Evolutionary conservation across 1,140 invertebrate genomes (phyloP).

Genomic region (Drosophila mayri): DNA sequence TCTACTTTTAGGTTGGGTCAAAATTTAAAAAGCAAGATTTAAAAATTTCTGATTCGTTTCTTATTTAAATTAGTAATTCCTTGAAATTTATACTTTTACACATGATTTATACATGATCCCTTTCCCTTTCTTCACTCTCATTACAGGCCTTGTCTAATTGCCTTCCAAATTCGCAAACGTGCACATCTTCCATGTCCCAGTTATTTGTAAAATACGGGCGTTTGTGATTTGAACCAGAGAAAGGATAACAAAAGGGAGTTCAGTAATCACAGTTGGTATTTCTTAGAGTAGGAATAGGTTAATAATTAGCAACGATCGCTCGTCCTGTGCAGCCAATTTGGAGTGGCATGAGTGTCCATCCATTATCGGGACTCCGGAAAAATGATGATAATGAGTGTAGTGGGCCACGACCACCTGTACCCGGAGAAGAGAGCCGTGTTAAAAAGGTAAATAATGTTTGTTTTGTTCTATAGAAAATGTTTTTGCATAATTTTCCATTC

Average conservation of each 20-base stretch:
- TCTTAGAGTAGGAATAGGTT: constrained; percentile 56
- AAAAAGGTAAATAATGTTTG: constrained; percentile 70
- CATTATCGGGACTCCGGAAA: constrained; percentile 79
- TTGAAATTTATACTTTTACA: background rate
- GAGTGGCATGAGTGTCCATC: constrained; percentile 84
- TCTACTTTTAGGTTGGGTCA: no score
- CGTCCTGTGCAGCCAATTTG: constrained; percentile 52
- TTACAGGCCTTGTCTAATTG: constrained; percentile 84
- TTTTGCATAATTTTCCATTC: background rate
- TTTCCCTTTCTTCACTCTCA: background rate
- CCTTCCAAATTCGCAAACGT: constrained; percentile 80
- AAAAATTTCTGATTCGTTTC: no score
- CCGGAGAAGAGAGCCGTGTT: constrained; percentile 85
- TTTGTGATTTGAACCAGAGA: constrained; percentile 76
- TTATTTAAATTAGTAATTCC: no score
- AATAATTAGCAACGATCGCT: constrained; percentile 55
- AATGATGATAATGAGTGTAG: constrained; percentile 85
- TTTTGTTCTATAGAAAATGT: background rate
- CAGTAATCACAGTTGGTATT: constrained; percentile 54
- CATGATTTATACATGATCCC: background rate
- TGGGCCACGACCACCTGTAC: constrained; percentile 85
- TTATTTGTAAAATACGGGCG: constrained; percentile 83
- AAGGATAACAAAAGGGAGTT: constrained; percentile 27
- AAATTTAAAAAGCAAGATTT: no score
- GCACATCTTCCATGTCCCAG: constrained; percentile 81